Evolutionary conservation across 2,888 invertebrate species (phyloP).

Genomic region (Pediacus dermestoides): DNA sequence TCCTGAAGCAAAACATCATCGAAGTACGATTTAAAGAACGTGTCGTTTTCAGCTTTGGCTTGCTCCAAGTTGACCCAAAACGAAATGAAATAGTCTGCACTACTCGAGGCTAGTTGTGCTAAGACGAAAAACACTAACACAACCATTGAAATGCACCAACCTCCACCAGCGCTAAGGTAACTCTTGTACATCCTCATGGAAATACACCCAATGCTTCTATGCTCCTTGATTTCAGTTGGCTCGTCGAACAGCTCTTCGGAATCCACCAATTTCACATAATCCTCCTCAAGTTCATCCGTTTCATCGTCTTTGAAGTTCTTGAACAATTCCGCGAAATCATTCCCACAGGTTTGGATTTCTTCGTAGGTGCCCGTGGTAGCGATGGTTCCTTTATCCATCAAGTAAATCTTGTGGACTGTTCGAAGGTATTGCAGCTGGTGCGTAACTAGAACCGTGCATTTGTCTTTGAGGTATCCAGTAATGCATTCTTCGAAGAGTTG

Average conservation of each 20-base stretch:
- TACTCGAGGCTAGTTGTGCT: slow-evolving; percentile 69
- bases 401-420: slow-evolving; percentile 61
- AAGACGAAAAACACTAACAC: slow-evolving; percentile 62
- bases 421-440: slow-evolving; percentile 79
- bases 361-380: slow-evolving; percentile 49
- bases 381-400: slow-evolving; percentile 61
- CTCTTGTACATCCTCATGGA: slow-evolving; percentile 56
- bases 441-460: slow-evolving; percentile 74
- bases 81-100: slow-evolving; percentile 75
- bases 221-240: slow-evolving; percentile 27
- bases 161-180: slow-evolving; percentile 72
- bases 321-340: slow-evolving; percentile 55
- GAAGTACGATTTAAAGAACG: slow-evolving; percentile 20
- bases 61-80: slow-evolving; percentile 55
- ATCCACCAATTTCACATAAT: slow-evolving; percentile 17
- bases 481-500: slow-evolving; percentile 74
- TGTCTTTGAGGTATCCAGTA: slow-evolving; percentile 51
- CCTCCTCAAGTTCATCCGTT: slow-evolving; percentile 23
- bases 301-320: slow-evolving; percentile 43
- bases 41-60: slow-evolving; percentile 19
- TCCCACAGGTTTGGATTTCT: slow-evolving; percentile 51
- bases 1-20: slow-evolving; percentile 27
- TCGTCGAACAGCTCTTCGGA: slow-evolving; percentile 22
- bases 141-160: slow-evolving; percentile 57
- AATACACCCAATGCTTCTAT: slow-evolving; percentile 52